Evolutionary conservation across 2,113 vertebrate species (phyloP).

Genomic region (Oreotragus oreotragus): DNA sequence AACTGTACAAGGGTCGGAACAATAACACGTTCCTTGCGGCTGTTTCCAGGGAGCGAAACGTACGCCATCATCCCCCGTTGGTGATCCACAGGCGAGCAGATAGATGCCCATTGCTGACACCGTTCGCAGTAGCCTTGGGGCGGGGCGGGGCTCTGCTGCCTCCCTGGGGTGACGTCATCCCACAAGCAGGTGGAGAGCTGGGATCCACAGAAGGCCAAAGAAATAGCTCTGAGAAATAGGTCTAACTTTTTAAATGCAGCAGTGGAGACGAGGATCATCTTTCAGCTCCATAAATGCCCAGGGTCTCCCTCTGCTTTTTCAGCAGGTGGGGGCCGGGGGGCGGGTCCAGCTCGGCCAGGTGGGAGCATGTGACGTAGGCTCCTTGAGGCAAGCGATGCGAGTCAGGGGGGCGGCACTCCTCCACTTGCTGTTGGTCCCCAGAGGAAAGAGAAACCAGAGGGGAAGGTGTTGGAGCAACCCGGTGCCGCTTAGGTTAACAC

Average conservation of each 20-base stretch:
- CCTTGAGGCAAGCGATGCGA: slow-evolving; percentile 11
- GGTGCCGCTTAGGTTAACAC: slow-evolving; percentile 75
- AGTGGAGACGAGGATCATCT: background rate
- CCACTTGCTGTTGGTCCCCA: slow-evolving; percentile 51
- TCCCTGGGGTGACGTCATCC: background rate
- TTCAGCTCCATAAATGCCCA: background rate
- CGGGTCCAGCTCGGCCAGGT: background rate
- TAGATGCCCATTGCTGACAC: accelerated
- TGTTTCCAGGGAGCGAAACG: background rate
- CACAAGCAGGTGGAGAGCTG: background rate
- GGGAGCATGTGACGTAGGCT: slow-evolving; percentile 44
- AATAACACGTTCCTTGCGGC: background rate
- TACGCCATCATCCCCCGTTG: background rate
- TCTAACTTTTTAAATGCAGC: background rate
- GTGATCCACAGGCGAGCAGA: accelerated
- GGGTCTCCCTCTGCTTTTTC: background rate
- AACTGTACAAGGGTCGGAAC: background rate
- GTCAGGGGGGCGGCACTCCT: slow-evolving; percentile 32
- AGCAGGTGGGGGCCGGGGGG: background rate
- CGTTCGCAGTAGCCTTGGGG: background rate
- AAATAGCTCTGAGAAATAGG: background rate
- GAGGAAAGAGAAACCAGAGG: slow-evolving; percentile 72
- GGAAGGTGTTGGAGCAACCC: slow-evolving; percentile 75
- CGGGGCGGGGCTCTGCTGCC: background rate
- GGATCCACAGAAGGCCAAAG: background rate